Evolutionary conservation across 2,797 vertebrate genomes (phyloP).

Genomic region (Rhinichthys osculus): DNA sequence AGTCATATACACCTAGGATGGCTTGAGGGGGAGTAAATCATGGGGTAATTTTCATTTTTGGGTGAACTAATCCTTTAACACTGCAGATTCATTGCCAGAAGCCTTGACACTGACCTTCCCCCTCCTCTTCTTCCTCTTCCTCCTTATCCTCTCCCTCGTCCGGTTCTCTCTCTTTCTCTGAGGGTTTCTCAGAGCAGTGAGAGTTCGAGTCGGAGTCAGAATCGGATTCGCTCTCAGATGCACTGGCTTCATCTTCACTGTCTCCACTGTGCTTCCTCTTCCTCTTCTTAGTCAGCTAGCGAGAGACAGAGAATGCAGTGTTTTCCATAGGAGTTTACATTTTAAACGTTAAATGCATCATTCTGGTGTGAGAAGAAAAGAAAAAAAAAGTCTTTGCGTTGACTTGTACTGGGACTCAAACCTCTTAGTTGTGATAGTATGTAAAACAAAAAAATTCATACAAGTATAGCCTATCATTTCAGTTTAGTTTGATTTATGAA

Average conservation of each 20-base stretch:
- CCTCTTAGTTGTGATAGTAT: too few species aligned
- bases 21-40: too few species aligned
- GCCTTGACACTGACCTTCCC: conserved; percentile 73
- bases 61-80: not conserved
- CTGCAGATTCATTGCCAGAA: not conserved
- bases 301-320: not conserved
- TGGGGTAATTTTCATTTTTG: too few species aligned
- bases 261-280: conserved; percentile 88
- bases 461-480: too few species aligned
- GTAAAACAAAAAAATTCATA: too few species aligned
- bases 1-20: too few species aligned
- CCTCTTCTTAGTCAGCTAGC: conserved; percentile 81
- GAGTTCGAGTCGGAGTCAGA: conserved; percentile 86
- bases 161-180: conserved; percentile 73
- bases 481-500: too few species aligned
- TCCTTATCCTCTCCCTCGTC: conserved; percentile 72
- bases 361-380: not conserved
- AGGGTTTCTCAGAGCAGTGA: conserved; percentile 79
- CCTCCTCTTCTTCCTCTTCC: conserved; percentile 71
- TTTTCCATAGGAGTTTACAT: not conserved
- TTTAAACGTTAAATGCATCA: not conserved
- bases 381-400: not conserved
- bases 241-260: conserved; percentile 86
- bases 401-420: not conserved
- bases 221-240: conserved; percentile 86